Evolutionary conservation across 2,888 invertebrate genomes (phyloP), one percentile per base, ranked within the genome.

Genomic region (Cancer borealis): DNA sequence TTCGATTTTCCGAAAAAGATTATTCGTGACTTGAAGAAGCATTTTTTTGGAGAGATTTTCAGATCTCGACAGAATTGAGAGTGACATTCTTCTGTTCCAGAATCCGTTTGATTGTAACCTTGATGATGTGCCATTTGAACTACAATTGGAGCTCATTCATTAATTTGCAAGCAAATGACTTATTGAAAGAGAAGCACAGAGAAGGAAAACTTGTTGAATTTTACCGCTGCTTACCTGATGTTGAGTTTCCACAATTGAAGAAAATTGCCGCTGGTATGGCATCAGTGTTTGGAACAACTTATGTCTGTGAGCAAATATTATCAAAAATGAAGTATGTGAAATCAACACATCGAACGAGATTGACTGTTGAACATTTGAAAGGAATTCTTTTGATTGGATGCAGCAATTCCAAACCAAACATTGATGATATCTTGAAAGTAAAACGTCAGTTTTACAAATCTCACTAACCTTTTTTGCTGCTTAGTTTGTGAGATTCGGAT

Each of bases 321-420:
- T 49, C 60, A 91, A 60, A 91, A 91, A 26, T 91, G 54, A 91
- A 66, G 30, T 91, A 30, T 91, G 60, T 60, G 91, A 91, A 91
- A 49, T 91, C 91, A 91, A 91, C 91, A 54, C 54, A 60, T 60
- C 91, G 91, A 91, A 91, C 91, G 60, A 91, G 66, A 91, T 60
- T 91, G 92, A 92, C 92, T 92, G 79, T 8, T 92, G 84, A 92
- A 92, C 79, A 92, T 92, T 92, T 92, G 79, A 73, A 84, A 92
- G 79, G 84, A 79, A 79, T 92, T 92, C 88, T 87, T 30, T 87
- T 87, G 10, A 87, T 87, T 87, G 92, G 92, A 92, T 73, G 92
- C 84, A 92, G 92, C 92, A 79, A 79, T 92, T 92, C 73, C 45
- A 79, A 92, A 92, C 92, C 92, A 92, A 92, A 84, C 84, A 92